phyloP scores from a whole-genome alignment of 2,888 invertebrate species.

The Melanchra persicariae region DNA sequence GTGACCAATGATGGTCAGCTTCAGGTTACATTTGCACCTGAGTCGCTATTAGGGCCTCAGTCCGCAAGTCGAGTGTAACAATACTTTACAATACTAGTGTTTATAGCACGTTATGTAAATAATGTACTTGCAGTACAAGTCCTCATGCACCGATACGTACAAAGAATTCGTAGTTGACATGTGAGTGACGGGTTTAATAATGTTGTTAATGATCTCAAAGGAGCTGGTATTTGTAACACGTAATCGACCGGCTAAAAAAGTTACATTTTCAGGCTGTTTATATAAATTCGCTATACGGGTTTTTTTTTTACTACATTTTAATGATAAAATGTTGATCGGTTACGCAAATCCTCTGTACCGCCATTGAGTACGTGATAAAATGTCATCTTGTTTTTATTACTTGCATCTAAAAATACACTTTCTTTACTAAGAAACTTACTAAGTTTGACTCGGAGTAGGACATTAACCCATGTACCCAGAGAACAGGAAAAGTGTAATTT shows the following conservation, averaged over 20 bases:
- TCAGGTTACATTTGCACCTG: slow-evolving; percentile 73
- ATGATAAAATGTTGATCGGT: slow-evolving; percentile 17
- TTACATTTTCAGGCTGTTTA: slow-evolving; percentile 5
- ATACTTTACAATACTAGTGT: slow-evolving; percentile 42
- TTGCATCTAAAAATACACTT: slow-evolving; percentile 9
- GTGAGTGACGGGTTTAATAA: slow-evolving; percentile 38
- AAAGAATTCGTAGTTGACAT: slow-evolving; percentile 48
- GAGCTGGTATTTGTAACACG: slow-evolving; percentile 36
- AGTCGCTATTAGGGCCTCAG: slow-evolving; percentile 44
- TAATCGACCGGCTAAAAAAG: slow-evolving; percentile 23
- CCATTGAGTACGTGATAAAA: neutral
- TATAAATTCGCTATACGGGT: neutral
- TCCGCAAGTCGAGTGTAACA: slow-evolving; percentile 37
- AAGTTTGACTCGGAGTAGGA: neutral
- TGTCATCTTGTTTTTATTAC: neutral
- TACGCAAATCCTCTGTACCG: neutral
- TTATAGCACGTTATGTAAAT: slow-evolving; percentile 56
- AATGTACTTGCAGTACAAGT: slow-evolving; percentile 36
- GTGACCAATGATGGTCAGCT: slow-evolving; percentile 72
- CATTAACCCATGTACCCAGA: neutral
- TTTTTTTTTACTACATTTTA: neutral
- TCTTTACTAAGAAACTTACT: slow-evolving; percentile 5
- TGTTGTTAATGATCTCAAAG: slow-evolving; percentile 40
- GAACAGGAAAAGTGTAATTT: slow-evolving; percentile 24
- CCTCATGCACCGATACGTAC: slow-evolving; percentile 65